Conservation (phyloP, 1,140 invertebrate species). For the Neoseiulus cucumeris region DNA sequence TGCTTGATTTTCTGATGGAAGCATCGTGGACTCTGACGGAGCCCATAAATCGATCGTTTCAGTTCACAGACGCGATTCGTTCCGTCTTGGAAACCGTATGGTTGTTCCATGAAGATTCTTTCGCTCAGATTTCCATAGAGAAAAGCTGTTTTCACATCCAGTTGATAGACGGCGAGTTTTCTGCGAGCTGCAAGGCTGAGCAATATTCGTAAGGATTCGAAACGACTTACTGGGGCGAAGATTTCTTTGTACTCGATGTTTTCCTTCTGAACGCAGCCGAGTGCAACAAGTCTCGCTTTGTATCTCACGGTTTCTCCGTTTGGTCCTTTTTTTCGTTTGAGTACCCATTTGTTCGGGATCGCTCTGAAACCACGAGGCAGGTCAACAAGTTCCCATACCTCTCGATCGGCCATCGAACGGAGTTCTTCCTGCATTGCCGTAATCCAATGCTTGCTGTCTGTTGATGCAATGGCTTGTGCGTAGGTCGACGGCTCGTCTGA, state of each 20-base stretch:
- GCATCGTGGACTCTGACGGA: slow-evolving; percentile 21
- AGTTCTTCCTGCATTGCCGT: slow-evolving; percentile 9
- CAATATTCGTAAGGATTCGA: slow-evolving; percentile 16
- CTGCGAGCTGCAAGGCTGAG: slow-evolving; percentile 18
- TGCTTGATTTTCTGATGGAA: slow-evolving; percentile 19
- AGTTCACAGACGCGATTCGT: slow-evolving; percentile 7
- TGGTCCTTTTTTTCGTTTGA: slow-evolving; percentile 23
- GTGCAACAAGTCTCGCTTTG: slow-evolving; percentile 29
- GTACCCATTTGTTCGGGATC: slow-evolving; percentile 24
- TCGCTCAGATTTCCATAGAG: slow-evolving; percentile 18
- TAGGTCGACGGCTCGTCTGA: too few species aligned
- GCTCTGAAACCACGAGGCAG: slow-evolving; percentile 11
- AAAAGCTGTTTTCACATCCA: slow-evolving; percentile 20
- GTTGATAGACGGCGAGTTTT: slow-evolving; percentile 18
- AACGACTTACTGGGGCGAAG: slow-evolving; percentile 16
- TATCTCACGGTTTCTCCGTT: too few species aligned
- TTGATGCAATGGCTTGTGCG: too few species aligned
- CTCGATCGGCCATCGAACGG: neutral
- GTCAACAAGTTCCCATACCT: slow-evolving; percentile 4
- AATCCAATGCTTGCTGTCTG: too few species aligned
- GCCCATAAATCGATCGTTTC: slow-evolving; percentile 22
- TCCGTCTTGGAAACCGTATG: slow-evolving; percentile 7
- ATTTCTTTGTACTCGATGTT: slow-evolving; percentile 20
- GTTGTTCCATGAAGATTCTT: slow-evolving; percentile 19
- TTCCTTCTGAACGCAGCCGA: slow-evolving; percentile 20